phyloP scores from a whole-genome alignment of 1,140 invertebrate genomes.

The Drepana arcuata region DNA sequence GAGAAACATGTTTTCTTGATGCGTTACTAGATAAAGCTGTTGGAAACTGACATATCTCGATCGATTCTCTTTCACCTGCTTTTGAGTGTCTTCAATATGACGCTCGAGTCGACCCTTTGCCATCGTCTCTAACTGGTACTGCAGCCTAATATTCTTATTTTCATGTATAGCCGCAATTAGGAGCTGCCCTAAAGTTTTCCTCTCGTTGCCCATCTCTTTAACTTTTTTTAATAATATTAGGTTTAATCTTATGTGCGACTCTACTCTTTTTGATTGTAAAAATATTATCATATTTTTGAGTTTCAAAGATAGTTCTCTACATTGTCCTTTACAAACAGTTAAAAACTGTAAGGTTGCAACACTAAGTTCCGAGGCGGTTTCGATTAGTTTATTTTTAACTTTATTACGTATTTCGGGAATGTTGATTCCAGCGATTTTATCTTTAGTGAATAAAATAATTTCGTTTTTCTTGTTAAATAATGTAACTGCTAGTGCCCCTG shows the following conservation, averaged over 20 bases:
- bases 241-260: too few species aligned
- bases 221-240: constrained; percentile 37
- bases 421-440: constrained; percentile 14
- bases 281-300: too few species aligned
- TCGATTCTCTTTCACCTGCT: constrained; percentile 39
- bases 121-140: constrained; percentile 34
- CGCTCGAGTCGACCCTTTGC: constrained; percentile 35
- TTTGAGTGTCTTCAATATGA: constrained; percentile 36
- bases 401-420: too few species aligned
- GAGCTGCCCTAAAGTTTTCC: constrained; percentile 35
- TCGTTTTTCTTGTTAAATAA: constrained; percentile 32
- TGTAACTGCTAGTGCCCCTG: constrained; percentile 29
- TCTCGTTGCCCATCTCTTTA: constrained; percentile 37
- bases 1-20: constrained; percentile 50
- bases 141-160: constrained; percentile 44
- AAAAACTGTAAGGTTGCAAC: too few species aligned
- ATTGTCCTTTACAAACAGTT: too few species aligned
- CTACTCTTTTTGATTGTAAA: too few species aligned
- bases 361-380: too few species aligned
- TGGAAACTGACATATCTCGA: constrained; percentile 41
- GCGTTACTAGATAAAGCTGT: constrained; percentile 39
- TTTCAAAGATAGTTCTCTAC: too few species aligned
- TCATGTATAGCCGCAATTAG: constrained; percentile 37
- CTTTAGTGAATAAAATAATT: constrained; percentile 16
- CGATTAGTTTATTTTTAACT: too few species aligned